Evolutionary conservation across 2,797 vertebrate genomes (phyloP), one percentile per base, ranked within the genome.

Genomic region (Poeciliopsis paucimaculata): DNA sequence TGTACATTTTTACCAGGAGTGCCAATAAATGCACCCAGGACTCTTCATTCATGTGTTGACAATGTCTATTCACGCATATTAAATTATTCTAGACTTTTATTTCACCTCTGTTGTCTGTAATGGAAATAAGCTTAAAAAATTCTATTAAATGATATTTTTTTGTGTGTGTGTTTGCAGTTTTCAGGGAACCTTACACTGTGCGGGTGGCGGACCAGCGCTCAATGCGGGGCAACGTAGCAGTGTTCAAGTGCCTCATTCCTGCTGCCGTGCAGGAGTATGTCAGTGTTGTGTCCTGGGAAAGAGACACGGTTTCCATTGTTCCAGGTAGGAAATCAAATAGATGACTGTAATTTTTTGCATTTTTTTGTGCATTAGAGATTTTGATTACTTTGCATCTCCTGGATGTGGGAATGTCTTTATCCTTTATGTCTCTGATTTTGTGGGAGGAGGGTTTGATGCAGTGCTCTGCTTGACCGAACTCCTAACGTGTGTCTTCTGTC

Each of bases 171-270:
- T 85, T 41, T 88, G 60, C 41, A 99, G 98, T 99, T 95, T 99
- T 99, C 97, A 98, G 98, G 97, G 98, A 99, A 92, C 98, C 98
- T 92, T 99, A 99, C 96, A 99, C 98, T 12, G 98, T 99, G 87
- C 97, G 98, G 87, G 98, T 99, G 97, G 98, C 98, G 84, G 98
- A 99, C 97, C 98, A 99, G 96, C 97, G 97, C 93, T 97, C 97
- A 78, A 99, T 99, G 98, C 97, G 98, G 95, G 97, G 98, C 92
- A 99, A 98, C 91, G 98, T 98, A 94, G 98, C 98, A 86, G 98
- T 99, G 90, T 99, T 99, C 96, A 99, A 99, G 98, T 99, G 98
- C 98, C 98, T 99, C 97, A 99, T 99, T 95, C 98, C 98, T 79
- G 96, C 97, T 26, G 98, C 97, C 75, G 97, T 99, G 96, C 98